Evolutionary conservation across 1,140 invertebrate species (phyloP).

Genomic region (Mizuhopecten yessoensis): DNA sequence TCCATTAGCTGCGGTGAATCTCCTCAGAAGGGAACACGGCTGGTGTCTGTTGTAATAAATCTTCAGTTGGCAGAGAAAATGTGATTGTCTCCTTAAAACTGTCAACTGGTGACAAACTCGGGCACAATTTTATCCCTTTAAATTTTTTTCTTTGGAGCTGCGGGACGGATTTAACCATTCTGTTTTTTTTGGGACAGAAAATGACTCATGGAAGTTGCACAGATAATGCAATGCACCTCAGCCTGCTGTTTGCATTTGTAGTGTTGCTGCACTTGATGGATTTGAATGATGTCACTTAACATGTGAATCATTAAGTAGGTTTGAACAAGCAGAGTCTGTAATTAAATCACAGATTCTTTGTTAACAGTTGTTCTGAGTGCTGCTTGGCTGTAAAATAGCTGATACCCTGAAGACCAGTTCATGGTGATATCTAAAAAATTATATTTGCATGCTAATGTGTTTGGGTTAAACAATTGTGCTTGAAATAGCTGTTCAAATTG

Average conservation of each 20-base stretch:
- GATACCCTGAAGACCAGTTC: no score
- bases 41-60: conserved; percentile 13
- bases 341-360: not conserved
- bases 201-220: conserved; percentile 12
- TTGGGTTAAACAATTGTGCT: no score
- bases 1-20: conserved; percentile 16
- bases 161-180: not conserved
- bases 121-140: not conserved
- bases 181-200: conserved; percentile 2
- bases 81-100: conserved; percentile 26
- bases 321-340: not conserved
- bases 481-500: no score
- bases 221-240: not conserved
- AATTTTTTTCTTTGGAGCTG: not conserved
- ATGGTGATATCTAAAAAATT: no score
- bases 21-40: not conserved
- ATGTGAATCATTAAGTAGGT: not conserved
- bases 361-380: not conserved
- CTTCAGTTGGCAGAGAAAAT: conserved; percentile 33
- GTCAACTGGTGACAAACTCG: conserved; percentile 3
- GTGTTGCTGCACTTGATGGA: conserved; percentile 1
- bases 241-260: not conserved
- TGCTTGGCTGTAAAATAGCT: not conserved
- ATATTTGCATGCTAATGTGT: no score
- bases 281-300: conserved; percentile 24